Evolutionary conservation across 2,797 vertebrate species (phyloP).

Genomic region (Trachops cirrhosus): DNA sequence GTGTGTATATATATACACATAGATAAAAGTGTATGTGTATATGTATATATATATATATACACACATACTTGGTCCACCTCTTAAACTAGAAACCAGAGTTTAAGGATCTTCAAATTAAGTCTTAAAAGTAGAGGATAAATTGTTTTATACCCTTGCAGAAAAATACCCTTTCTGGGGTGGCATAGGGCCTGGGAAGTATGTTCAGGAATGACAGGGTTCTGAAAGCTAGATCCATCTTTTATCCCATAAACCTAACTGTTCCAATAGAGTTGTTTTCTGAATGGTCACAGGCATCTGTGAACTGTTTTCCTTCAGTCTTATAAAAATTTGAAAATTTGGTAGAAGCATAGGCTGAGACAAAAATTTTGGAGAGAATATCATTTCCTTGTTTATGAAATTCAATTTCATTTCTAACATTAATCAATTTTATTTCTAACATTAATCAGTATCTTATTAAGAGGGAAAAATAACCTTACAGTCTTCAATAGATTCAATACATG

Average conservation of each 20-base stretch:
- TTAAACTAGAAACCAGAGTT: constrained; percentile 25
- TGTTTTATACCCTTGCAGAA: constrained; percentile 11
- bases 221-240: not conserved
- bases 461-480: not conserved
- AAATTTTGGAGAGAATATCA: not conserved
- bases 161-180: not conserved
- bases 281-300: not conserved
- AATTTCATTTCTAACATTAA: constrained; percentile 5
- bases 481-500: not conserved
- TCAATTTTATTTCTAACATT: not conserved
- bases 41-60: too few relatives aligned
- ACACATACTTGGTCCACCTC: too few relatives aligned
- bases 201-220: not conserved
- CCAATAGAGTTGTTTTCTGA: not conserved
- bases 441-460: not conserved
- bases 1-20: not conserved
- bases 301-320: not conserved
- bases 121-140: not conserved
- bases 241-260: not conserved
- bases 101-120: constrained; percentile 34
- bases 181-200: not conserved
- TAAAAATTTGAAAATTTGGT: constrained; percentile 22
- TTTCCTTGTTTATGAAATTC: not conserved
- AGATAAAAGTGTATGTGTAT: too few relatives aligned
- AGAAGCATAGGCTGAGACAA: not conserved